Evolutionary conservation across 2,888 invertebrate species (phyloP), one percentile per base, ranked within the genome.

Genomic region (Pachliopta kotzebuea): DNA sequence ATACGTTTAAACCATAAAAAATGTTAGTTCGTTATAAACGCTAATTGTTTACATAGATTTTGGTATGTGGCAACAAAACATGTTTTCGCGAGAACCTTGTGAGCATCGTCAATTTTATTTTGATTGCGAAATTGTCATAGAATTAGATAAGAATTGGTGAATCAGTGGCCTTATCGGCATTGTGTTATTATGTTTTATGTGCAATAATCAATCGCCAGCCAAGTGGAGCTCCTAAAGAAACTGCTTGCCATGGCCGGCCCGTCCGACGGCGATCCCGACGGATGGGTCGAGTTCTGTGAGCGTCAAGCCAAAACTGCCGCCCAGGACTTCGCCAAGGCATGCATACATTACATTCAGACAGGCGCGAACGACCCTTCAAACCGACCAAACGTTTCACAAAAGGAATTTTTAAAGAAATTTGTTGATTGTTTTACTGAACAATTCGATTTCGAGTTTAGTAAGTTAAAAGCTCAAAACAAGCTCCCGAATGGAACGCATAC

Each of bases 251-350:
- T 91, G 91, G 84, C 87, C 78, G 93, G 92, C 84, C 92, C 92
- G 81, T 93, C 92, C 86, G 93, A 93, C 80, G 93, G 93, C 76
- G 94, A 94, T 72, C 84, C 92, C 81, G 94, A 94, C 81, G 93
- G 93, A 85, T 97, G 96, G 96, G 93, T 94, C 79, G 96, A 96
- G 84, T 96, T 96, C 85, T 96, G 96, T 89, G 96, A 97, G 86
- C 94, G 96, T 83, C 97, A 97, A 89, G 97, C 97, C 67, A 94
- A 94, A 77, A 94, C 95, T 68, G 96, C 97, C 65, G 97, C 97
- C 67, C 95, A 96, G 77, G 97, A 97, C 88, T 98, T 98, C 86
- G 96, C 97, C 75, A 96, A 96, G 87, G 96, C 96, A 76, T 97
- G 97, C 86, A 93, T 96, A 71, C 95, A 95, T 72, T 97, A 95